phyloP scores from a whole-genome alignment of 2,797 vertebrate species.

The Myiotriccus ornatus region DNA sequence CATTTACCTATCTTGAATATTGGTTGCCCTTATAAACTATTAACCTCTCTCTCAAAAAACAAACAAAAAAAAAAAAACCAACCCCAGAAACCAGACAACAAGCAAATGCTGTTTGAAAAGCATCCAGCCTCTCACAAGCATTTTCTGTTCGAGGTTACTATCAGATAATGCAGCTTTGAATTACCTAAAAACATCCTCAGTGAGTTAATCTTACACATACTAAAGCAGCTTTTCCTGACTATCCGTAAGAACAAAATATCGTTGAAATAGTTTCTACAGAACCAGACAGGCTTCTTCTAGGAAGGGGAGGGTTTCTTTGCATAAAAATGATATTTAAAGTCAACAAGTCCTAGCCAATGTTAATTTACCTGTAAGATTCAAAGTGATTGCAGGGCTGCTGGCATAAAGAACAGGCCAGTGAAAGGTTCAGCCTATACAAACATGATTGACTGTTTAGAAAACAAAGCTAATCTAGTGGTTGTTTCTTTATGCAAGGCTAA shows the following conservation, averaged over 20 bases:
- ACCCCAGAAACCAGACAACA: neutral
- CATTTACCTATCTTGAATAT: neutral
- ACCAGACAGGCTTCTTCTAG: neutral
- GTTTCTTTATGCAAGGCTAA: constrained; percentile 33
- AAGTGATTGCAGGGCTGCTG: neutral
- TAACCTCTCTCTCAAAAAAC: neutral
- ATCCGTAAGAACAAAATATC: neutral
- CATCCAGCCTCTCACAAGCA: neutral
- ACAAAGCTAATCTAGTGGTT: constrained; percentile 21
- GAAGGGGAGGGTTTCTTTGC: neutral
- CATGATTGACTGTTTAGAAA: constrained; percentile 18
- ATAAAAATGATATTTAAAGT: neutral
- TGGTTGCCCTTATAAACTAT: neutral
- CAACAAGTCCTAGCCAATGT: neutral
- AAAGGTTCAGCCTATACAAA: neutral
- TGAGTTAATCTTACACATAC: neutral
- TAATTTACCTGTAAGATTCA: neutral
- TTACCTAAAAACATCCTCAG: neutral
- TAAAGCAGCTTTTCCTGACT: neutral
- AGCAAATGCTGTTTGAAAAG: neutral
- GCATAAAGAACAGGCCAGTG: neutral
- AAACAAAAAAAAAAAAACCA: too few relatives aligned
- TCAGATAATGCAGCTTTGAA: neutral
- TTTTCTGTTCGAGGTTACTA: neutral
- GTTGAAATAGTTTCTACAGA: neutral